phyloP scores from a whole-genome alignment of 2,113 vertebrate species.

The Monarcha castaneiventris region DNA sequence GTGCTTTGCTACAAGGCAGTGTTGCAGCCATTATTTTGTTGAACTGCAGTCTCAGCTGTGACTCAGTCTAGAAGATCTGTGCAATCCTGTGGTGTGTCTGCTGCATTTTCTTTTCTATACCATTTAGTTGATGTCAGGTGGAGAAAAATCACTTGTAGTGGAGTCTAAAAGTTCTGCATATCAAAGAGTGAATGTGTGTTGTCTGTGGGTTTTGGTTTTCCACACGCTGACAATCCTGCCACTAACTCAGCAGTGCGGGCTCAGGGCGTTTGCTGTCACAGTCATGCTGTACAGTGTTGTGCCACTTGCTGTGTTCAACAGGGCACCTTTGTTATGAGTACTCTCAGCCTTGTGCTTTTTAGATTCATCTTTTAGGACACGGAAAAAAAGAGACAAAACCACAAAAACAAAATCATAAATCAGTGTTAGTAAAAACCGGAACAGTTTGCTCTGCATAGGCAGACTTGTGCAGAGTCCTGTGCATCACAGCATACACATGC shows the following conservation, averaged over 20 bases:
- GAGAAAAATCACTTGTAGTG: neutral
- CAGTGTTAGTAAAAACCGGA: neutral
- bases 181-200: neutral
- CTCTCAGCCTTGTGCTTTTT: neutral
- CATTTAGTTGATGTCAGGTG: neutral
- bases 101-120: neutral
- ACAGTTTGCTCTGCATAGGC: neutral
- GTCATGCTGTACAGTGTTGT: neutral
- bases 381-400: neutral
- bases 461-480: neutral
- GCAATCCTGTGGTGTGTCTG: neutral
- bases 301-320: neutral
- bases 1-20: neutral
- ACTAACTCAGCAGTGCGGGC: neutral
- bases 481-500: neutral
- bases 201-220: neutral
- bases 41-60: neutral
- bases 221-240: neutral
- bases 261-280: neutral
- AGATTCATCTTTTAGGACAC: neutral
- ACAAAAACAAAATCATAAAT: neutral
- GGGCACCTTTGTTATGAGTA: neutral
- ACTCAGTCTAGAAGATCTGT: neutral
- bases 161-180: neutral
- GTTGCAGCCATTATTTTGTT: neutral